Evolutionary conservation across 2,113 vertebrate genomes (phyloP).

Genomic region (Ariopsis seemanni): DNA sequence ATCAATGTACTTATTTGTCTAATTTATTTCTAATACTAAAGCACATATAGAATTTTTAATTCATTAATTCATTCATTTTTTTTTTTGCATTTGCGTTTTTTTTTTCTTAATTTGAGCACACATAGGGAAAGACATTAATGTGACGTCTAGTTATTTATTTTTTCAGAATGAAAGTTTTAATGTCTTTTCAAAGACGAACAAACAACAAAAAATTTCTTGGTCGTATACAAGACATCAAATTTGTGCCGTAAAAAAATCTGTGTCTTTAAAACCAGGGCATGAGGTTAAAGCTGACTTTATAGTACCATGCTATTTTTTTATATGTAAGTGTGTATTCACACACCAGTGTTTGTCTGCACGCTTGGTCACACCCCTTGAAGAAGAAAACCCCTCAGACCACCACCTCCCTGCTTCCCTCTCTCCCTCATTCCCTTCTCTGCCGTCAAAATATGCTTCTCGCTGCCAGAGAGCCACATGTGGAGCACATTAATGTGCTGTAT

Average conservation of each 20-base stretch:
- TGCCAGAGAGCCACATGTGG: slow-evolving; percentile 78
- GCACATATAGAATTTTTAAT: neutral
- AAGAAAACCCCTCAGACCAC: slow-evolving; percentile 48
- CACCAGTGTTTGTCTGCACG: slow-evolving; percentile 9
- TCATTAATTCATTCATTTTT: neutral
- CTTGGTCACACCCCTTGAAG: slow-evolving; percentile 38
- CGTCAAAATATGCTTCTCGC: slow-evolving; percentile 70
- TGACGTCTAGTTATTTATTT: neutral
- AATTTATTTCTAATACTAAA: too few relatives aligned
- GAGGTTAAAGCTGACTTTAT: neutral
- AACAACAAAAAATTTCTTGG: neutral
- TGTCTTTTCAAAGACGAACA: neutral
- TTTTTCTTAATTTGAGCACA: neutral
- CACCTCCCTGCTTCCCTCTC: slow-evolving; percentile 40
- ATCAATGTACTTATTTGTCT: neutral
- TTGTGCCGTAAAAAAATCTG: neutral
- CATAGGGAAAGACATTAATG: neutral
- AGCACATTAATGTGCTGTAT: slow-evolving; percentile 78
- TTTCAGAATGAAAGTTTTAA: neutral
- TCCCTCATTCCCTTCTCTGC: slow-evolving; percentile 53
- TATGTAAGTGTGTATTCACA: slow-evolving; percentile 17
- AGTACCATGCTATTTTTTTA: slow-evolving; percentile 8
- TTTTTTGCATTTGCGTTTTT: neutral
- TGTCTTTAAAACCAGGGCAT: neutral
- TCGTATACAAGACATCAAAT: neutral